Conservation (phyloP, 1,140 invertebrate species). For the Drosophila pandora region DNA sequence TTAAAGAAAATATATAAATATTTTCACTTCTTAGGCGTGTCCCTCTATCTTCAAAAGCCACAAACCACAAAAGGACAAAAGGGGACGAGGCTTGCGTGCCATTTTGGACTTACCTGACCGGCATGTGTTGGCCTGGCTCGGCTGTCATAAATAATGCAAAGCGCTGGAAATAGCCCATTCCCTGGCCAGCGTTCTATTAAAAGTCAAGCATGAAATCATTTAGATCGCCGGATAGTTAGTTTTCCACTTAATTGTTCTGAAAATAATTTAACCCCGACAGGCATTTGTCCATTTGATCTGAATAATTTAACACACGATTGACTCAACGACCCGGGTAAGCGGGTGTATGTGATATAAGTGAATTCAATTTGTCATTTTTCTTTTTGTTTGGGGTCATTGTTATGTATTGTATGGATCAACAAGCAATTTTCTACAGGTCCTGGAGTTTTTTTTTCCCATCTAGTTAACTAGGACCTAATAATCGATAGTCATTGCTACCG, state of each 20-base stretch:
- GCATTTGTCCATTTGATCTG: conserved; percentile 30
- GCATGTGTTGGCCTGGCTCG: conserved; percentile 2
- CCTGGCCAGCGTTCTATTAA: conserved; percentile 16
- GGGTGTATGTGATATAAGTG: conserved; percentile 44
- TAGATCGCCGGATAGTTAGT: conserved; percentile 40
- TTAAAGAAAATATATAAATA: no score
- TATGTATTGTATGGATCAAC: conserved; percentile 19
- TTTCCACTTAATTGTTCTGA: conserved; percentile 41
- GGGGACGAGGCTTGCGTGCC: conserved; percentile 6
- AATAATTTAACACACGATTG: conserved; percentile 60
- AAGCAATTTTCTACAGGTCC: conserved; percentile 25
- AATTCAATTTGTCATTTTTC: conserved; percentile 46
- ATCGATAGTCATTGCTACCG: conserved; percentile 31
- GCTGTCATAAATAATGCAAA: conserved; percentile 62
- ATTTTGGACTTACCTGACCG: conserved; percentile 20
- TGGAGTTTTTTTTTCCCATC: conserved; percentile 9
- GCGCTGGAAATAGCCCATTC: conserved; percentile 23
- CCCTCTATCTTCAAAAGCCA: neutral
- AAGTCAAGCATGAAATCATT: conserved; percentile 31
- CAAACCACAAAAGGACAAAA: neutral
- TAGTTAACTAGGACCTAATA: conserved; percentile 30
- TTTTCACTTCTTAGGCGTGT: no score
- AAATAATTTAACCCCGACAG: conserved; percentile 28
- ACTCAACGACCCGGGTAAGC: conserved; percentile 13
- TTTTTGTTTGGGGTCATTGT: conserved; percentile 22